These are phyloP conservation scores for Chloroceryle amazona DNA, from an alignment of 2,797 vertebrate genomes.

Conservation along the genomic window DNA sequence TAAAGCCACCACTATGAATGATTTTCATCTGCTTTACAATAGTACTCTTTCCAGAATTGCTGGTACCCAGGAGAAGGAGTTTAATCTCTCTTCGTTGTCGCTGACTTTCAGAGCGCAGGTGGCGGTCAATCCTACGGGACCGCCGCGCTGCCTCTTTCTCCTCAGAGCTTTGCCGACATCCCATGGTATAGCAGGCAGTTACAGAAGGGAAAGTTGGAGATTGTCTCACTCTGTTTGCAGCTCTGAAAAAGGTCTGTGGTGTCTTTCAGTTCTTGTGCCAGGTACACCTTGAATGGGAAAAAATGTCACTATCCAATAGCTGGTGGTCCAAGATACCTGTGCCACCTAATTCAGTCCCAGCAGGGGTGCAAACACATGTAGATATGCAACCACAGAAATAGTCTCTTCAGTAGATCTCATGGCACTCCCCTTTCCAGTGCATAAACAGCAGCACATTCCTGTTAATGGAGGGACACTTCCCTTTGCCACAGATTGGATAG, in stretches of 20 bases:
- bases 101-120: slow-evolving; percentile 98
- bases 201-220: slow-evolving; percentile 41
- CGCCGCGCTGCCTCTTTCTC: slow-evolving; percentile 99
- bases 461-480: slow-evolving; percentile 63
- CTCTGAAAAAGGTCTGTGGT: neutral
- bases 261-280: neutral
- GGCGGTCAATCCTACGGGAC: slow-evolving; percentile 97
- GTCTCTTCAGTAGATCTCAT: slow-evolving; percentile 76
- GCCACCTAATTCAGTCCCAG: slow-evolving; percentile 62
- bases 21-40: slow-evolving; percentile 99
- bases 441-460: slow-evolving; percentile 71
- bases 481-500: slow-evolving; percentile 45
- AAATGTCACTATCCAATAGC: neutral
- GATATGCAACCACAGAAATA: slow-evolving; percentile 62
- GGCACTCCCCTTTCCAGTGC: slow-evolving; percentile 62
- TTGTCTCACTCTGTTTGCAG: neutral
- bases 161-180: slow-evolving; percentile 99
- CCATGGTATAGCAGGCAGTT: slow-evolving; percentile 91
- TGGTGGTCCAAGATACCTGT: neutral
- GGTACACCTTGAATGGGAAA: neutral
- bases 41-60: slow-evolving; percentile 99
- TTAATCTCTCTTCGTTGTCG: slow-evolving; percentile 98
- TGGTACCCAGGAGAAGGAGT: slow-evolving; percentile 95
- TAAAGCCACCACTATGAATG: slow-evolving; percentile 98
- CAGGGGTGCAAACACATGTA: slow-evolving; percentile 8